phyloP scores from a whole-genome alignment of 2,888 invertebrate species.

The Pristionchus arcanus region DNA sequence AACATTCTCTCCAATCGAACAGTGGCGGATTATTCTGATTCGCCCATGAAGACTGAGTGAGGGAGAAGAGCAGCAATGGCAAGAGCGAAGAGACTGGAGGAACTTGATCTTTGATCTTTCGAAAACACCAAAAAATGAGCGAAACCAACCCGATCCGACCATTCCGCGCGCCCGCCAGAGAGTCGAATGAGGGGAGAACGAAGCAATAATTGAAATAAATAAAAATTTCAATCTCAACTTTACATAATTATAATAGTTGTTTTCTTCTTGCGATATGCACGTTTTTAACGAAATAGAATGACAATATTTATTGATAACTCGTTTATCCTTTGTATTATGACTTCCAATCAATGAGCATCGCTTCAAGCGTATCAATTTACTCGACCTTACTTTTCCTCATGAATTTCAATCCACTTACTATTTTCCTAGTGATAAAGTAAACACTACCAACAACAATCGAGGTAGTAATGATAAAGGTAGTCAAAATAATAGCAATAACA shows the following conservation, averaged over 20 bases:
- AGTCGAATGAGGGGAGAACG: background rate
- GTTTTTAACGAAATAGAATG: background rate
- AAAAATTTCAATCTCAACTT: background rate
- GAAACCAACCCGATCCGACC: background rate
- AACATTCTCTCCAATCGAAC: background rate
- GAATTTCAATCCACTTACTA: background rate
- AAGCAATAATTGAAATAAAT: background rate
- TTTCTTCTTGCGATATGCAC: background rate
- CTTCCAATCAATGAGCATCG: background rate
- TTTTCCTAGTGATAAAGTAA: background rate
- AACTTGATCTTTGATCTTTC: background rate
- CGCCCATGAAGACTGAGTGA: background rate
- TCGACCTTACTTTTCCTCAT: background rate
- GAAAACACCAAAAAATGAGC: background rate
- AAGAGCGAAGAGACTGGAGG: background rate
- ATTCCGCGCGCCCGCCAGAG: slow-evolving; percentile 21
- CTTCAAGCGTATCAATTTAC: background rate
- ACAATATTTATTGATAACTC: background rate
- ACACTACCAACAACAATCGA: background rate
- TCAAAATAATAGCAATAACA: background rate
- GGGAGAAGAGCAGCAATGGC: background rate
- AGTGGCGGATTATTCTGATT: background rate
- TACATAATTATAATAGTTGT: background rate
- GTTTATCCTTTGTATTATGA: background rate
- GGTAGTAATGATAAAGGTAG: background rate